Evolutionary conservation across 2,888 invertebrate genomes (phyloP).

Genomic region (Lomographa bimaculata): DNA sequence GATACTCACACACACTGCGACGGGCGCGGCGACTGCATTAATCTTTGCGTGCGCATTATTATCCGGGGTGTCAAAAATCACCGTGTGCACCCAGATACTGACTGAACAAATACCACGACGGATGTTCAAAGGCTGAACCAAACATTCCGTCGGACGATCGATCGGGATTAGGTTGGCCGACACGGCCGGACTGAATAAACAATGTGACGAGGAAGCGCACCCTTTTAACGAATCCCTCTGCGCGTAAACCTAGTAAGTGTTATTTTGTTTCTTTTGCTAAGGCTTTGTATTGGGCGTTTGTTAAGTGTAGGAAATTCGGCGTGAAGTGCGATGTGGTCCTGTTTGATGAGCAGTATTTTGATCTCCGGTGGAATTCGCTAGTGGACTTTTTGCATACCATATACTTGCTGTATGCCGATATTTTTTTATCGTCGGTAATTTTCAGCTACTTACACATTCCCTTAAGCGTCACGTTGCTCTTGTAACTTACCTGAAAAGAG

Average conservation of each 20-base stretch:
- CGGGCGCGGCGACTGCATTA: too few species aligned
- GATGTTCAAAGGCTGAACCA: constrained; percentile 41
- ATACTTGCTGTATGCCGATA: too few species aligned
- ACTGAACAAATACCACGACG: constrained; percentile 6
- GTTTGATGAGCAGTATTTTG: too few species aligned
- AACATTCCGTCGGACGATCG: constrained; percentile 63
- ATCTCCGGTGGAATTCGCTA: too few species aligned
- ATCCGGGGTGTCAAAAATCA: too few species aligned
- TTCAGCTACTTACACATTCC: too few species aligned
- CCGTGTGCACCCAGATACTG: too few species aligned
- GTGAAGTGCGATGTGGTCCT: constrained; percentile 16
- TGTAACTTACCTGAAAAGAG: constrained; percentile 38
- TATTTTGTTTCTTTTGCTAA: constrained; percentile 58
- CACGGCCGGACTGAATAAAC: constrained; percentile 78
- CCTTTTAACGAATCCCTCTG: constrained; percentile 78
- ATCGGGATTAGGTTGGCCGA: constrained; percentile 69
- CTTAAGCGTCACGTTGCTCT: too few species aligned
- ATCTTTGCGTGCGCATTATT: too few species aligned
- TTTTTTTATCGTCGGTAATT: too few species aligned
- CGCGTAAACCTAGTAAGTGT: constrained; percentile 56
- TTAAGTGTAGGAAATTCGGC: constrained; percentile 27
- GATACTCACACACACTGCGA: too few species aligned
- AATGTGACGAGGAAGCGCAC: constrained; percentile 75
- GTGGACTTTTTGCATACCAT: too few species aligned
- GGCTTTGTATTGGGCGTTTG: constrained; percentile 35